These are phyloP conservation scores for Spisula solida DNA, from an alignment of 2,888 invertebrate species.

Conservation along the genomic window DNA sequence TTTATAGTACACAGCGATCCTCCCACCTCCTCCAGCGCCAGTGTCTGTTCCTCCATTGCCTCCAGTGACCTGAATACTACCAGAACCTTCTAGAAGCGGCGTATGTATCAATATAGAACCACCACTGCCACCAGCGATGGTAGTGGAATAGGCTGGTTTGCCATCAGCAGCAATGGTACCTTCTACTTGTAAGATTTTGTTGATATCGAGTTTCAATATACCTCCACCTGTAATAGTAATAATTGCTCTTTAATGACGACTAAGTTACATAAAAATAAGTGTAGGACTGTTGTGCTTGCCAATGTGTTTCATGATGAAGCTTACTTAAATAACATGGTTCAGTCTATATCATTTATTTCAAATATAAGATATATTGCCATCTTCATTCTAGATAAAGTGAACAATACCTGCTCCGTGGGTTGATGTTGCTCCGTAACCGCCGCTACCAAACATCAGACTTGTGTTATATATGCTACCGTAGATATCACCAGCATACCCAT, in stretches of 20 bases:
- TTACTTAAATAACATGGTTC: too few relatives aligned
- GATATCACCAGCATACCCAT: slow-evolving; percentile 19
- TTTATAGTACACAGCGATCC: slow-evolving; percentile 75
- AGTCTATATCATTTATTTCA: too few relatives aligned
- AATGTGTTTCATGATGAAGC: too few relatives aligned
- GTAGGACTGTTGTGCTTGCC: too few relatives aligned
- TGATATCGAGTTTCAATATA: slow-evolving; percentile 68
- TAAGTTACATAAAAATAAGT: too few relatives aligned
- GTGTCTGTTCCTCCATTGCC: slow-evolving; percentile 66
- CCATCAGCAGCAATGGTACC: slow-evolving; percentile 75
- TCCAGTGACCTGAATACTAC: slow-evolving; percentile 76
- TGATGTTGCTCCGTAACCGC: slow-evolving; percentile 34
- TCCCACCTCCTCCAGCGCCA: slow-evolving; percentile 79
- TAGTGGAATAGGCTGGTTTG: slow-evolving; percentile 49
- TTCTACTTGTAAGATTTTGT: slow-evolving; percentile 72
- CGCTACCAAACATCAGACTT: slow-evolving; percentile 35
- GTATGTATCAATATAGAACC: slow-evolving; percentile 74
- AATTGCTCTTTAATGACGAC: background rate
- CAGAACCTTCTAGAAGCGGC: slow-evolving; percentile 75
- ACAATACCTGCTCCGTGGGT: slow-evolving; percentile 32
- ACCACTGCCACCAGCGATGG: slow-evolving; percentile 78
- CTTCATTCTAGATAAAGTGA: too few relatives aligned
- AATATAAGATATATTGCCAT: too few relatives aligned
- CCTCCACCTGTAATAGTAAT: slow-evolving; percentile 74
- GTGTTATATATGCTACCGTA: slow-evolving; percentile 42